Evolutionary conservation across 2,113 vertebrate genomes (phyloP).

Genomic region (Siniperca chuatsi): DNA sequence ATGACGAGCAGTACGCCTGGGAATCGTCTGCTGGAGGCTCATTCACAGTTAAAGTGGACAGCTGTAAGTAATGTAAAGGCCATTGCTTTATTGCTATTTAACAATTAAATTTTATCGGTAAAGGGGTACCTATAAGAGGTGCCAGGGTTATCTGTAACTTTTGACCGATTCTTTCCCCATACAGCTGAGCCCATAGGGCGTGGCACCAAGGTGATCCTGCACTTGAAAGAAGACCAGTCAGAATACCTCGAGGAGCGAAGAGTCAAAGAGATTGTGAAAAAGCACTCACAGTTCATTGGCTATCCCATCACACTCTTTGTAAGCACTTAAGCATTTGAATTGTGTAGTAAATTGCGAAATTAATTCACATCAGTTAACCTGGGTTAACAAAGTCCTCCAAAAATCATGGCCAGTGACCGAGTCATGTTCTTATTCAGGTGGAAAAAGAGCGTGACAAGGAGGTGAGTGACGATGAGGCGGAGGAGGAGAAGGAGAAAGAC

Average conservation of each 20-base stretch:
- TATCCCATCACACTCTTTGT: slow-evolving; percentile 89
- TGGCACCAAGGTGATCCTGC: slow-evolving; percentile 85
- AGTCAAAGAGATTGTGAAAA: slow-evolving; percentile 88
- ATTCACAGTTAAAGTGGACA: slow-evolving; percentile 84
- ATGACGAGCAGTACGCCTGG: slow-evolving; percentile 88
- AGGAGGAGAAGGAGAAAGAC: slow-evolving; percentile 82
- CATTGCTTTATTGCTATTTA: not conserved
- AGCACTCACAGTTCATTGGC: slow-evolving; percentile 89
- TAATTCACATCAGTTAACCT: not conserved
- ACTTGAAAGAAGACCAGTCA: slow-evolving; percentile 86
- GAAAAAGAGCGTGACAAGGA: slow-evolving; percentile 96
- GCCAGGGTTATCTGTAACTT: not conserved
- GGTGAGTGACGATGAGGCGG: slow-evolving; percentile 93
- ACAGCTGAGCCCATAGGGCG: slow-evolving; percentile 82
- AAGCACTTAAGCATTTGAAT: slow-evolving; percentile 60
- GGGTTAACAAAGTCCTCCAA: not conserved
- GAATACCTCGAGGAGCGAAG: slow-evolving; percentile 86
- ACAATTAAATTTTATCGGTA: not conserved
- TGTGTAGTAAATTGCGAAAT: not conserved
- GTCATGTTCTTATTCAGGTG: slow-evolving; percentile 78
- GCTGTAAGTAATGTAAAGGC: slow-evolving; percentile 67
- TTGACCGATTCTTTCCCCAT: not conserved
- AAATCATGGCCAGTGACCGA: not conserved
- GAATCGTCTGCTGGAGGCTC: slow-evolving; percentile 88
- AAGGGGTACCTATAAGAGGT: not conserved